Base-by-base conservation (phyloP, 2,113 vertebrate species). In the Cynocephalus volans region DNA sequence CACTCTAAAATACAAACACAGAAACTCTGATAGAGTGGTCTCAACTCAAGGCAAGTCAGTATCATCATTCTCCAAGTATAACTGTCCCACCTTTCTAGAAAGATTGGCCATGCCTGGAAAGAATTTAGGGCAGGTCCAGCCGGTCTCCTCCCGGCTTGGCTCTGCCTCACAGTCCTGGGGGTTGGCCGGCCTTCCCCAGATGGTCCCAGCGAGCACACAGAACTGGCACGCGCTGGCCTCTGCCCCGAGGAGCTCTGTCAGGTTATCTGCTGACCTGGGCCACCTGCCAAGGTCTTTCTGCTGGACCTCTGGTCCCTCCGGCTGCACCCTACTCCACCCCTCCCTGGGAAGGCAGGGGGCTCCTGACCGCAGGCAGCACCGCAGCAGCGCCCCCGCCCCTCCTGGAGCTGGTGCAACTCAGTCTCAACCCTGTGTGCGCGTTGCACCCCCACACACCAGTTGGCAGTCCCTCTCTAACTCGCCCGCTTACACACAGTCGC, bases 91-190 rank as follows among this genome's bases (percentile, higher is more conserved):
- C 58, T 87, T 75, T 95, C 93, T 33, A 67, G 83, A 94, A 96
- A 82, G 58, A 19, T 45, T 15, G 17, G 58, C 80, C 8, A 2
- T 3, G 80, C 76, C 96, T 62, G 28, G 58, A 64, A 70, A 52
- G 84, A 54, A 92, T 56, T 60, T 14, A 75, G 97, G 96, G 89
- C 96, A 89, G 58, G 67, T 41, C 77, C 83, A 3, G 83, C 41
- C 41, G 5, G 36, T 67, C 62, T 64, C 83, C n/a, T 21, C 13
- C 12, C 15, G 33, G 48, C 24, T 76, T 62, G 96, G 95, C 96
- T 65, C 21, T n/a, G 76, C n/a, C 70, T 85, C 81, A 10, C 21
- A 24, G 31, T 7, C 84, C n/a, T 2, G n/a, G 12, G 69, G 81
- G 73, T 23, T 41, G 31, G 6, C 52, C 0, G 17, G 93, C 77